A percentile compares a stretch with the other conserved stretches of the same genome.
phyloP scores from a whole-genome alignment of 1,140 invertebrate genomes.

The Drosophila biarmipes region DNA sequence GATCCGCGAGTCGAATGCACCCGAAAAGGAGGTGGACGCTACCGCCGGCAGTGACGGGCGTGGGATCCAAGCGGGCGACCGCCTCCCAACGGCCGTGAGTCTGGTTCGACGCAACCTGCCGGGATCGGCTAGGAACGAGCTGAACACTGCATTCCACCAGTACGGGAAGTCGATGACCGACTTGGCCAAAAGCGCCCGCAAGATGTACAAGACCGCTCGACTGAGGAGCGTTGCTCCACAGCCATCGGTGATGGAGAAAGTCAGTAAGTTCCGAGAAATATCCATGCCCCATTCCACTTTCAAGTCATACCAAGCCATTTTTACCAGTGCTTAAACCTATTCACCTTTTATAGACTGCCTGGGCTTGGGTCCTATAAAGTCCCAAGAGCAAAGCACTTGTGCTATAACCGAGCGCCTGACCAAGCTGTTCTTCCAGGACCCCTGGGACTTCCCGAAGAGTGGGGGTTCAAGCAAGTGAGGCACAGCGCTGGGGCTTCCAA shows the following conservation, averaged over 20 bases:
- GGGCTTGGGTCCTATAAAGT: background rate
- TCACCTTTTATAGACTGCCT: background rate
- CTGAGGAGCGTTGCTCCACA: background rate
- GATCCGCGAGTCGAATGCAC: background rate
- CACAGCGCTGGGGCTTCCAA: background rate
- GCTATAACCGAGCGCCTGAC: background rate
- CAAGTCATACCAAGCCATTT: background rate
- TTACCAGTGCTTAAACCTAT: background rate
- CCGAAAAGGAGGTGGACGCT: background rate
- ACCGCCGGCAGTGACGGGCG: background rate
- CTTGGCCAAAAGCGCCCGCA: background rate
- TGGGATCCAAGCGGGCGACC: background rate
- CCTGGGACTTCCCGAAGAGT: background rate
- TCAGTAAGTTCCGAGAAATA: background rate
- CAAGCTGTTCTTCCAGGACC: background rate
- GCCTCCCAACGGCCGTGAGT: background rate
- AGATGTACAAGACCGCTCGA: background rate
- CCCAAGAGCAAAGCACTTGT: background rate
- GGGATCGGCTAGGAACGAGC: background rate
- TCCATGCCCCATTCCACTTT: background rate
- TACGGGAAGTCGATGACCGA: constrained; percentile 1
- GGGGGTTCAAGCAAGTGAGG: background rate
- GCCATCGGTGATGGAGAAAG: too few species aligned
- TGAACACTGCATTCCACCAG: background rate
- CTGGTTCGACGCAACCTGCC: background rate